phyloP scores from a whole-genome alignment of 2,113 vertebrate genomes.

The Macaca fascicularis region T2T-MFA8v1.1 NC_088379.1:35234501-35235000 shows the following conservation, averaged over 20 bases:
- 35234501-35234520: background rate
- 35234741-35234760: background rate
- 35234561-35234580: background rate
- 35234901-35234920: background rate
- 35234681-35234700: background rate
- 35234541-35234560: conserved; percentile 35
- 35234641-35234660: background rate
- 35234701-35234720: background rate
- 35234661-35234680: background rate
- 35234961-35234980: background rate
- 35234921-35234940: background rate
- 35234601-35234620: background rate
- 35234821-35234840: background rate
- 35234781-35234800: background rate
- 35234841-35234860: background rate
- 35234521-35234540: conserved; percentile 23
- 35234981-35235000: background rate
- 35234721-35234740: background rate
- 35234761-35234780: background rate
- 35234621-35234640: background rate
- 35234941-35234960: background rate
- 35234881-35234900: background rate
- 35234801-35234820: background rate
- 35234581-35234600: conserved; percentile 8
- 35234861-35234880: background rate